Evolutionary conservation across 1,140 invertebrate species (phyloP).

Genomic region (Cyphomyrmex costatus): DNA sequence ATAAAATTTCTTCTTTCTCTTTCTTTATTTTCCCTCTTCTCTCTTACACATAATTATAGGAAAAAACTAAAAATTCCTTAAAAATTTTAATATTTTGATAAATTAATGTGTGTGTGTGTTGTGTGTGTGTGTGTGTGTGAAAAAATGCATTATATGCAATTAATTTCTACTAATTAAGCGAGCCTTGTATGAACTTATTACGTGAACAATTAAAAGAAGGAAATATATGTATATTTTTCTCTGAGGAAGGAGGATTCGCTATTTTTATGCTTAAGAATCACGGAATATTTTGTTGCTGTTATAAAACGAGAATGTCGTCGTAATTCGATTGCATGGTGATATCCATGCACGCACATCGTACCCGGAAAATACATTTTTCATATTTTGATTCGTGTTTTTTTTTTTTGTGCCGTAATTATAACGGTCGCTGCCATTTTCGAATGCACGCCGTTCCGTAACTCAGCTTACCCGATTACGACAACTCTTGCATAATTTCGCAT

Average conservation of each 20-base stretch:
- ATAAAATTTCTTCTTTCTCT: background rate
- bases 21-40: background rate
- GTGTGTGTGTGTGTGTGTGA: too few relatives aligned
- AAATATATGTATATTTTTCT: background rate
- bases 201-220: background rate
- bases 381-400: constrained; percentile 23
- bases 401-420: background rate
- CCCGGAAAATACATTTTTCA: constrained; percentile 16
- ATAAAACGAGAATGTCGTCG: background rate
- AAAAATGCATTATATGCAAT: background rate
- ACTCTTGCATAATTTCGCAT: constrained; percentile 65
- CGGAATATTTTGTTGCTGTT: background rate
- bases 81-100: background rate
- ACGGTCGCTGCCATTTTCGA: background rate
- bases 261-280: background rate
- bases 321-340: background rate
- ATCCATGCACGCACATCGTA: background rate
- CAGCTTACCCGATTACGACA: constrained; percentile 3
- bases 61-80: background rate
- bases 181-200: background rate
- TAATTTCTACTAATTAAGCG: background rate
- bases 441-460: constrained; percentile 9
- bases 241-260: background rate
- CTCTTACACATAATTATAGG: background rate
- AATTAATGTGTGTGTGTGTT: background rate